Base-by-base conservation (phyloP, 2,888 invertebrate genomes). In the Hirtodrosophila duncani region DNA sequence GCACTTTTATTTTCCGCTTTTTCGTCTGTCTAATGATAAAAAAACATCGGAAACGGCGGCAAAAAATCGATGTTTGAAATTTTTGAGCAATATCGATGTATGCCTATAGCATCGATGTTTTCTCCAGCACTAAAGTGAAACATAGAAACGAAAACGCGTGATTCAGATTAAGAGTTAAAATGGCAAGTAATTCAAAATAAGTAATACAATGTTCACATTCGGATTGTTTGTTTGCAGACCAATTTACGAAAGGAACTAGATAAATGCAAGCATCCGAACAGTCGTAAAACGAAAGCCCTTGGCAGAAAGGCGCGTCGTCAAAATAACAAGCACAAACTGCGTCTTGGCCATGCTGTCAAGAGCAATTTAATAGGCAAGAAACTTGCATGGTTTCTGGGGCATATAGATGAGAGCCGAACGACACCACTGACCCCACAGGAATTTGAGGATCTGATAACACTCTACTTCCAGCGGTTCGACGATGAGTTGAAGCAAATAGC, bases 261-360 rank as follows among this genome's bases (percentile, higher is more conserved):
- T 17, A 90, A 91, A 84, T 88, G 91, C 42, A 92, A 92, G 80
- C 96, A 96, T 87, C 96, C 96, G 1, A 94, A 95, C 84, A 95
- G 95, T 74, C 89, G 96, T 63, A 94, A 94, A 88, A 93, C 94
- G 0, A 88, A 90, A 59, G 91, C 92, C 5, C 85, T 95, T 11
- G 89, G 91, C 1, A 93, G 92, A 83, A 91, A 93, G 85, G 88
- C 91, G 4, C 91, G 91, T 63, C 92, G 84, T 0, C 83, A 84
- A 41, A 86, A 87, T 44, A 85, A 87, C 58, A 87, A 86, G 51
- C 85, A 87, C 42, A 86, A 85, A 60, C 39, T 43, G 7, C 83
- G 85, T 1, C 39, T 91, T 24, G 89, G 89, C 0, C 90, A 91
- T 62, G 90, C 91, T 8, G 89, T 94, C 29, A 94, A 93, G 85